These are phyloP conservation scores for Brachionus rotundiformis DNA, from an alignment of 1,140 invertebrate species.

Conservation along the genomic window DNA sequence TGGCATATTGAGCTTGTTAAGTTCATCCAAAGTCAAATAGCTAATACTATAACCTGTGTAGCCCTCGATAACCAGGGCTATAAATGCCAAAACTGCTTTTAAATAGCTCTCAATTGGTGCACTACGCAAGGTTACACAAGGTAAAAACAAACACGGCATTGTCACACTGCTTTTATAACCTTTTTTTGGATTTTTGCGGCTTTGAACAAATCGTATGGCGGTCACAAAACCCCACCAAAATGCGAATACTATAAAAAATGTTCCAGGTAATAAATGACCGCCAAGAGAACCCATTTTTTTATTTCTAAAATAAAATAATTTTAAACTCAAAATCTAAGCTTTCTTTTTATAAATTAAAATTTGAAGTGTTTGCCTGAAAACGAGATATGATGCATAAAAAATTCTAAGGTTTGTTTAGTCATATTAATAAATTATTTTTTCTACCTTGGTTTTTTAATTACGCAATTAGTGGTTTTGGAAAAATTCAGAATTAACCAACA, in stretches of 20 bases:
- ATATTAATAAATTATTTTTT: no score
- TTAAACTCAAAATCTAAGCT: neutral
- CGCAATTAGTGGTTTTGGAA: no score
- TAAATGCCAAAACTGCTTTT: neutral
- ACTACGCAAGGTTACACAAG: neutral
- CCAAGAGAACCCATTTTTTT: constrained; percentile 64
- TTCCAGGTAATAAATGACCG: constrained; percentile 66
- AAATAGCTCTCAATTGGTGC: constrained; percentile 41
- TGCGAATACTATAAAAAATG: constrained; percentile 65
- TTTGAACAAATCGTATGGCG: neutral
- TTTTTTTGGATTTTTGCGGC: neutral
- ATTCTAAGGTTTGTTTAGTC: no score
- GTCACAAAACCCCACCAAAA: constrained; percentile 63
- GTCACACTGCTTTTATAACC: neutral
- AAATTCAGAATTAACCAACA: no score
- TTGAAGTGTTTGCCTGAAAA: no score
- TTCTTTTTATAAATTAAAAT: no score
- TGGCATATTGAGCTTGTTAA: constrained; percentile 59
- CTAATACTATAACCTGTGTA: constrained; percentile 59
- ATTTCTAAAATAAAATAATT: neutral
- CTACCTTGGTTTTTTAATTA: no score
- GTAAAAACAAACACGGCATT: constrained; percentile 30
- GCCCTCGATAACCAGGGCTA: constrained; percentile 56
- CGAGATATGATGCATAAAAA: no score
- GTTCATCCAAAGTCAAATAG: constrained; percentile 56